Evolutionary conservation across 2,797 vertebrate genomes (phyloP).

Genomic region (Hapalemur alaotrensis): DNA sequence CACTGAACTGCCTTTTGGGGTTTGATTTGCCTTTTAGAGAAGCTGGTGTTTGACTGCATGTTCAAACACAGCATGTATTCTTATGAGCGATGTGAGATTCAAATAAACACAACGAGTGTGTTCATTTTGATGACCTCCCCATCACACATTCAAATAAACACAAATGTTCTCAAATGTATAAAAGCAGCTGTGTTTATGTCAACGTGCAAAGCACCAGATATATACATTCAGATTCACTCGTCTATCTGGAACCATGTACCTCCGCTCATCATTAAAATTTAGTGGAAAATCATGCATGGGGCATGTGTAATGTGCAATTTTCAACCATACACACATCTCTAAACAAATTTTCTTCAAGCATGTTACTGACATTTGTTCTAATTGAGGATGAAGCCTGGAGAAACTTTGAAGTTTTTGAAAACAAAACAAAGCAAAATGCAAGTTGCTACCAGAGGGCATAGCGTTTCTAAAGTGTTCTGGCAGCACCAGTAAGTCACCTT

Average conservation of each 20-base stretch:
- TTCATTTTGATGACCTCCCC: conserved; percentile 81
- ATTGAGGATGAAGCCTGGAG: conserved; percentile 76
- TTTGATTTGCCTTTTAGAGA: conserved; percentile 71
- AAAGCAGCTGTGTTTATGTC: conserved; percentile 82
- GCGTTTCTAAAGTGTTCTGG: not conserved
- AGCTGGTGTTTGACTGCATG: conserved; percentile 75
- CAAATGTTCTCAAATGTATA: conserved; percentile 81
- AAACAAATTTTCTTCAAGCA: conserved; percentile 81
- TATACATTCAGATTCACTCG: conserved; percentile 76
- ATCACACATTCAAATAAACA: conserved; percentile 83
- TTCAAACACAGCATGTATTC: conserved; percentile 77
- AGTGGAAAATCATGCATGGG: conserved; percentile 79
- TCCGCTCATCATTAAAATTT: conserved; percentile 73
- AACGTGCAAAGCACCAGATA: conserved; percentile 79
- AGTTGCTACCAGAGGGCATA: conserved; percentile 73
- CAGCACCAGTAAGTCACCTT: conserved; percentile 15
- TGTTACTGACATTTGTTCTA: conserved; percentile 80
- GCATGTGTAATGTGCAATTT: conserved; percentile 78
- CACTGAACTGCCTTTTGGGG: conserved; percentile 64
- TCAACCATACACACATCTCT: conserved; percentile 75
- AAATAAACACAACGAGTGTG: conserved; percentile 78
- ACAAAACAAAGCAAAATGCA: conserved; percentile 73
- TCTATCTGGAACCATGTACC: conserved; percentile 73
- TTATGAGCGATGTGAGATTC: conserved; percentile 81
- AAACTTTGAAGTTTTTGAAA: conserved; percentile 81